Percentiles rank a stretch among this genome's conserved stretches.
Conservation (phyloP, 2,797 vertebrate species). For the Ataeniobius toweri region DNA sequence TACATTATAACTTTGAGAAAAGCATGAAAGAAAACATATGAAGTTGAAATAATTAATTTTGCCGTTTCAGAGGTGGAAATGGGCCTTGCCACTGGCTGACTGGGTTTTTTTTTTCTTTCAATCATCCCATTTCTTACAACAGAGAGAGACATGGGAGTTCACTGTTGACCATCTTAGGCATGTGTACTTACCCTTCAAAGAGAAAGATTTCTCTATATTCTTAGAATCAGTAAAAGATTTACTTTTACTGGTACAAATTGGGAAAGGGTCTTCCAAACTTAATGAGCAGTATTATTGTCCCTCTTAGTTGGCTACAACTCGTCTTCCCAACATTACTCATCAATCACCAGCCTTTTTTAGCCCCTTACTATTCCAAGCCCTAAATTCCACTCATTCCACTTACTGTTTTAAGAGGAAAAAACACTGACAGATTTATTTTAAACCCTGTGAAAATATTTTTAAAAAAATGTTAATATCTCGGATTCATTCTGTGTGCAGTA, state of each 20-base stretch:
- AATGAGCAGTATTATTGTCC: not conserved
- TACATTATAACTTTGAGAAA: not conserved
- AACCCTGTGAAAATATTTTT: not conserved
- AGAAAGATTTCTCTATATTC: not conserved
- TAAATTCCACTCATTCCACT: not conserved
- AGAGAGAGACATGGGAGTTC: not conserved
- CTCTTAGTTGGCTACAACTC: not conserved
- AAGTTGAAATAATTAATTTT: not conserved
- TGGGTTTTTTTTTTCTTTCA: not conserved
- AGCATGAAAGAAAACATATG: not conserved
- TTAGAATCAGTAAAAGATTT: not conserved
- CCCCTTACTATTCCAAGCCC: not conserved
- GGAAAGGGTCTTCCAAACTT: too few species aligned
- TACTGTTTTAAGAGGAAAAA: not conserved
- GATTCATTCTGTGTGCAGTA: too few species aligned
- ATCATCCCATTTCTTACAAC: not conserved
- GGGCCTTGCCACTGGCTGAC: not conserved
- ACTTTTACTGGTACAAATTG: too few species aligned
- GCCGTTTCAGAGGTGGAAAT: not conserved
- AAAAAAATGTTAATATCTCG: not conserved
- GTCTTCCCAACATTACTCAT: not conserved
- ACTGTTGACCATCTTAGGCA: not conserved
- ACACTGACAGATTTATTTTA: not conserved
- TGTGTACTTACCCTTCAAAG: not conserved
- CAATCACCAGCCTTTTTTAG: not conserved